Base-by-base conservation (phyloP, 1,140 invertebrate genomes). In the Drosophila elegans region DNA sequence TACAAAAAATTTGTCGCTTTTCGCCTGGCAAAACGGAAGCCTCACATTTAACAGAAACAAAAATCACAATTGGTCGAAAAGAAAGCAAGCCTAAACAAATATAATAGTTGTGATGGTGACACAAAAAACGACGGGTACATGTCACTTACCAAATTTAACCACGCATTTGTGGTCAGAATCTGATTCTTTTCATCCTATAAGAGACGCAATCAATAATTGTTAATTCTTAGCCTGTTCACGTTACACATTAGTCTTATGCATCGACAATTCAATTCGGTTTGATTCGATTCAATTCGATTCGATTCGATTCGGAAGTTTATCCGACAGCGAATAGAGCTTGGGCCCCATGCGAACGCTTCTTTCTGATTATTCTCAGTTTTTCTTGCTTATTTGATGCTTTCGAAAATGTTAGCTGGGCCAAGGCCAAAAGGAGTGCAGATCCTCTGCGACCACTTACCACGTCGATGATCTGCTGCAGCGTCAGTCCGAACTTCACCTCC, bases 391-490 rank as follows among this genome's bases (percentile, higher is more conserved):
- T 71, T 49, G 66, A 72, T 71, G 68, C 66, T 72, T 72, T 71
- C 27, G 29, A 16, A 57, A 63, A 49, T 57, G 68, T 71, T 72
- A 56, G 67, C 55, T 57, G 38, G 63, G 45, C 32, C 32, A 32
- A 32, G 16, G 16, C 16, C 16, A 12, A 21, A 36, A 21, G 36
- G 7, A 12, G 3, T 41, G 10, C 1, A 11, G 36, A 16, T 48
- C 32, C 32, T 0, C 11, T 16, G 32, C 62, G 64, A 68, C 94
- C 78, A 95, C 97, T 96, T 94, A 99, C 98, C 96, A 99, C 98
- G 93, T 99, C 98, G 92, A 99, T 99, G 88, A 99, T 99, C 94
- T 99, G 99, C 93, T 99, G 98, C 69, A 99, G 94, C 54, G 98
- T 98, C 82, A 99, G 95, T 77, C 98, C 98, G 92, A 99, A 98